Percentiles rank a stretch among this genome's conserved stretches.
phyloP scores from a whole-genome alignment of 2,797 vertebrate species.

The Phalloptychus januarius region DNA sequence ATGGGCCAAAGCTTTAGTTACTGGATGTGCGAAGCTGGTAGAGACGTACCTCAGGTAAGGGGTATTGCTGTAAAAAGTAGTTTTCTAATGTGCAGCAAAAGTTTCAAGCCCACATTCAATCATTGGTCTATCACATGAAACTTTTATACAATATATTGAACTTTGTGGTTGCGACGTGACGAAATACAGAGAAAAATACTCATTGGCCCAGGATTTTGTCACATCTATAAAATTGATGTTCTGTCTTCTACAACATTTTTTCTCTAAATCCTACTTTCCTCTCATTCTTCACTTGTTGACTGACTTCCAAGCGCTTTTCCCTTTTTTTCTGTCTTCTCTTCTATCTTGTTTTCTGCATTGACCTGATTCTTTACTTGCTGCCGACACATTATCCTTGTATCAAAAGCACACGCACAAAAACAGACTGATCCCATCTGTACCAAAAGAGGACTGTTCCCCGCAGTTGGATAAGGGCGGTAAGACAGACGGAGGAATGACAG shows the following conservation, averaged over 20 bases:
- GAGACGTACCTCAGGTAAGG: background rate
- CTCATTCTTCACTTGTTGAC: background rate
- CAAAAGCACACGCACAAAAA: background rate
- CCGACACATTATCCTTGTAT: constrained; percentile 7
- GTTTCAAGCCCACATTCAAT: background rate
- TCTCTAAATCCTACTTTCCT: background rate
- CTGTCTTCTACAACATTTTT: background rate
- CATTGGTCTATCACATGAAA: background rate
- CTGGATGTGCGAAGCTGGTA: background rate
- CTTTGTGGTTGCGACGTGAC: background rate
- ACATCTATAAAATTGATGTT: background rate
- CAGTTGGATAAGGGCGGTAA: constrained; percentile 54
- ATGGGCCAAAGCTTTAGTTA: background rate
- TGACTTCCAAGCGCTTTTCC: background rate
- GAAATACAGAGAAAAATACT: background rate
- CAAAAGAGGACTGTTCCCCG: constrained; percentile 34
- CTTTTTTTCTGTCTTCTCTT: background rate
- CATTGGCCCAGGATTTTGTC: background rate
- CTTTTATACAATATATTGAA: background rate
- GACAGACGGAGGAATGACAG: constrained; percentile 63
- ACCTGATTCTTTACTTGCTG: background rate
- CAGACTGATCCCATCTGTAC: constrained; percentile 27
- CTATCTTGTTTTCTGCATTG: background rate
- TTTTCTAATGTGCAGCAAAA: background rate
- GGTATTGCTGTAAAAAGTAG: background rate